Conservation (phyloP, 1,140 invertebrate genomes). For the Pogonomyrmex barbatus region DNA sequence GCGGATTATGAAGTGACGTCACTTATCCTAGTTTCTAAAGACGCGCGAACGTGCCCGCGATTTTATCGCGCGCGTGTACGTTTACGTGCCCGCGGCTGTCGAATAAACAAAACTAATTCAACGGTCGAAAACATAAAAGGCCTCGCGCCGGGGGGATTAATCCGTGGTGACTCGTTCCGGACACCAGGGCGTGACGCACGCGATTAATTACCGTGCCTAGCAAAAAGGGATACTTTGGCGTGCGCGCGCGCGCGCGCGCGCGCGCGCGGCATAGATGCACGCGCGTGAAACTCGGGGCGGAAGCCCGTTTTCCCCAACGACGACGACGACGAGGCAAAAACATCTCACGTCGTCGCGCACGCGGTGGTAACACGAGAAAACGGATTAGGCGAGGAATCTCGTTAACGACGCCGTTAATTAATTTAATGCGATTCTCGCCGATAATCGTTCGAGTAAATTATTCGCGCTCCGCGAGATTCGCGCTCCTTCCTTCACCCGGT, state of each 20-base stretch:
- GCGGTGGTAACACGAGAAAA: constrained; percentile 40
- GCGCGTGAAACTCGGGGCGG: constrained; percentile 31
- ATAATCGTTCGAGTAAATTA: constrained; percentile 57
- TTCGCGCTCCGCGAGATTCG: constrained; percentile 24
- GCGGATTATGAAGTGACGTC: background rate
- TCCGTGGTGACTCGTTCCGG: constrained; percentile 38
- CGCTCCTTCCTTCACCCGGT: background rate
- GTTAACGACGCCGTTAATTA: constrained; percentile 59
- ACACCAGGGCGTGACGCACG: constrained; percentile 44
- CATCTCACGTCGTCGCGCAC: background rate
- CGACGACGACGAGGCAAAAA: constrained; percentile 29
- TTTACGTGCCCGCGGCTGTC: background rate
- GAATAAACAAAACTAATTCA: constrained; percentile 42
- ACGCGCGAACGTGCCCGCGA: background rate
- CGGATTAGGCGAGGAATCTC: constrained; percentile 59
- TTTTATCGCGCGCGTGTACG: background rate
- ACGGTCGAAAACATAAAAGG: constrained; percentile 35
- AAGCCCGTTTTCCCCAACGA: constrained; percentile 41
- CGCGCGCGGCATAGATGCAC: constrained; percentile 51
- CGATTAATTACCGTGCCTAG: constrained; percentile 45
- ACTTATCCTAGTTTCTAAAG: background rate
- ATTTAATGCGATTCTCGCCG: constrained; percentile 57
- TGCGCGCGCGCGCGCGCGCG: constrained; percentile 8
- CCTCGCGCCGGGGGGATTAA: background rate
- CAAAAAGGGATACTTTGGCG: constrained; percentile 36